phyloP scores from a whole-genome alignment of 1,140 invertebrate genomes.

The Caenorhabditis tropicalis region DNA sequence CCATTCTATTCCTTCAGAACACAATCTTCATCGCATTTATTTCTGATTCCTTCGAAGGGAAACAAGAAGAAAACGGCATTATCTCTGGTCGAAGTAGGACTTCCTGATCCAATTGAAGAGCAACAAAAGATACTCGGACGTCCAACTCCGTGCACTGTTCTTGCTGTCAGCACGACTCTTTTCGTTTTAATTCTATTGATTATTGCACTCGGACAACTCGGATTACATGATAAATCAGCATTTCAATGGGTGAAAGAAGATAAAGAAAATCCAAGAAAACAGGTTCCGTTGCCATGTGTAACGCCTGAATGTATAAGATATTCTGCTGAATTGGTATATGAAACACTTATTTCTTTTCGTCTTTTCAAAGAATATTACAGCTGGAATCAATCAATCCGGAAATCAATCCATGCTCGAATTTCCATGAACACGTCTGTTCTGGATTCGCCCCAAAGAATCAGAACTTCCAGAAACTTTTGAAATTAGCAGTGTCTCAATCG shows the following conservation, averaged over 20 bases:
- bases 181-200: background rate
- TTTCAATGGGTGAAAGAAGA: background rate
- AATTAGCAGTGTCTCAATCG: background rate
- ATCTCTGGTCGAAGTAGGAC: background rate
- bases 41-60: too few relatives aligned
- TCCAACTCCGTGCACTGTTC: background rate
- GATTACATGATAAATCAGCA: background rate
- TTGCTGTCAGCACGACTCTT: background rate
- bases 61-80: background rate
- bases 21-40: background rate
- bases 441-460: background rate
- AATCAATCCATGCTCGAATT: background rate
- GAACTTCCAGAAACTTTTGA: background rate
- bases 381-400: background rate
- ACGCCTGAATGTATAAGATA: constrained; percentile 2
- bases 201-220: background rate
- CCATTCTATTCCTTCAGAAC: background rate
- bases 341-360: background rate
- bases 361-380: background rate
- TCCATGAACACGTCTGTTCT: background rate
- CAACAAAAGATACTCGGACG: background rate
- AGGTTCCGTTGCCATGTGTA: background rate
- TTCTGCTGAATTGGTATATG: background rate
- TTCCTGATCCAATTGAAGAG: constrained; percentile 22
- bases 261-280: background rate